Percentiles rank a stretch among this genome's conserved stretches.
Conservation (phyloP, 2,888 invertebrate genomes). For the Eledone cirrhosa region DNA sequence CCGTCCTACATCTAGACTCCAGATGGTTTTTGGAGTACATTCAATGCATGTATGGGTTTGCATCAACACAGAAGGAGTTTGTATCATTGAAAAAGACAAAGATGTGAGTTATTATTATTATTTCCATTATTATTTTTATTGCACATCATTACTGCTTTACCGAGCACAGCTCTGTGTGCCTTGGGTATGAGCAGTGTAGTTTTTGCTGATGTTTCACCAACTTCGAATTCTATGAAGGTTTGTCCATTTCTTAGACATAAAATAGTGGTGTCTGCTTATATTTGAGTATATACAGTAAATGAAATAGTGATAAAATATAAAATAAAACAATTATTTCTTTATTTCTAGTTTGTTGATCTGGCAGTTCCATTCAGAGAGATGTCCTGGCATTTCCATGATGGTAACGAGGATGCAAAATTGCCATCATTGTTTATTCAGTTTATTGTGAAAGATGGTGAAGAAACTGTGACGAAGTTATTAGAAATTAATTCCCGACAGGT, state of each 20-base stretch:
- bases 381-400: slow-evolving; percentile 91
- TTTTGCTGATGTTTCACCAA: not conserved
- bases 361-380: slow-evolving; percentile 86
- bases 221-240: not conserved
- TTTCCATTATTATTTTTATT: not conserved
- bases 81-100: slow-evolving; percentile 59
- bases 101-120: slow-evolving; percentile 45
- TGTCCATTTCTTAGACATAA: no score
- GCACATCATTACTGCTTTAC: not conserved
- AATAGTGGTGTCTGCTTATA: not conserved
- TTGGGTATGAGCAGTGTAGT: no score
- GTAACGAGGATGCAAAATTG: slow-evolving; percentile 80
- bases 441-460: slow-evolving; percentile 40
- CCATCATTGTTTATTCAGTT: slow-evolving; percentile 94
- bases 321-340: no score
- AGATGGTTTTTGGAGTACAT: slow-evolving; percentile 84
- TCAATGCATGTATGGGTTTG: slow-evolving; percentile 80
- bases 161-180: no score
- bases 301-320: no score
- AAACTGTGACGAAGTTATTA: slow-evolving; percentile 79
- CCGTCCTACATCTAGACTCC: slow-evolving; percentile 85
- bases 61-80: slow-evolving; percentile 62
- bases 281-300: no score
- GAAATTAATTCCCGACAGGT: slow-evolving; percentile 73
- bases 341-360: slow-evolving; percentile 53